Conservation (phyloP, 2,797 vertebrate genomes). For the Sorex maritimensis region DNA sequence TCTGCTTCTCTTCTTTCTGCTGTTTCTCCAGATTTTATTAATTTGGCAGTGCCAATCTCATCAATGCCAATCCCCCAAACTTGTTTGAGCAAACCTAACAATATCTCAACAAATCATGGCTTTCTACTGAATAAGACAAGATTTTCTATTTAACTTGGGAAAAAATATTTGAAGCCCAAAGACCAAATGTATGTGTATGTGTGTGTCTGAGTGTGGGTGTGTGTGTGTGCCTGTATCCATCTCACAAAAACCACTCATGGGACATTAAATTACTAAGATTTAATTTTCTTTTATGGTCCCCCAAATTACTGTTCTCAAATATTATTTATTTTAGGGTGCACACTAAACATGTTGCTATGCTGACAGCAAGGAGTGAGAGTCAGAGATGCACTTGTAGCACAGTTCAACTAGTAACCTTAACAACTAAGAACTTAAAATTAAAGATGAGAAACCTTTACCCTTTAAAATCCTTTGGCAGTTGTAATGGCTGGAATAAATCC, state of each 20-base stretch:
- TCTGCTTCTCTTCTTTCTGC: not conserved
- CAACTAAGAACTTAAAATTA: too few relatives aligned
- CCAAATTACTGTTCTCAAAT: not conserved
- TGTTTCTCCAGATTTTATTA: not conserved
- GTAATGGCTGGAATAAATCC: not conserved
- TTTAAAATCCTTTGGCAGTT: not conserved
- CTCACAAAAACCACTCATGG: not conserved
- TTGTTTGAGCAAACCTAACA: not conserved
- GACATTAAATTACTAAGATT: not conserved
- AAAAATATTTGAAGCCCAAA: slow-evolving; percentile 20
- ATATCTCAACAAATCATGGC: slow-evolving; percentile 15
- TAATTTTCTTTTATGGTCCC: not conserved
- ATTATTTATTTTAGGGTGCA: not conserved
- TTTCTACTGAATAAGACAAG: not conserved
- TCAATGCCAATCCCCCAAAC: not conserved
- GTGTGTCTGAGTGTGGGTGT: too few relatives aligned
- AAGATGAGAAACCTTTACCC: too few relatives aligned
- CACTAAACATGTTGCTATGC: not conserved
- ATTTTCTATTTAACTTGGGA: not conserved
- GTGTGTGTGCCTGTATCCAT: not conserved
- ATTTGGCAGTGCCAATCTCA: not conserved
- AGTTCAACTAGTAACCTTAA: too few relatives aligned
- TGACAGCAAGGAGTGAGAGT: not conserved
- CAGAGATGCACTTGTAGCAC: not conserved
- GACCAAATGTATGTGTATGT: not conserved